Evolutionary conservation across 2,113 vertebrate genomes (phyloP).

Genomic region (Gobio gobio): DNA sequence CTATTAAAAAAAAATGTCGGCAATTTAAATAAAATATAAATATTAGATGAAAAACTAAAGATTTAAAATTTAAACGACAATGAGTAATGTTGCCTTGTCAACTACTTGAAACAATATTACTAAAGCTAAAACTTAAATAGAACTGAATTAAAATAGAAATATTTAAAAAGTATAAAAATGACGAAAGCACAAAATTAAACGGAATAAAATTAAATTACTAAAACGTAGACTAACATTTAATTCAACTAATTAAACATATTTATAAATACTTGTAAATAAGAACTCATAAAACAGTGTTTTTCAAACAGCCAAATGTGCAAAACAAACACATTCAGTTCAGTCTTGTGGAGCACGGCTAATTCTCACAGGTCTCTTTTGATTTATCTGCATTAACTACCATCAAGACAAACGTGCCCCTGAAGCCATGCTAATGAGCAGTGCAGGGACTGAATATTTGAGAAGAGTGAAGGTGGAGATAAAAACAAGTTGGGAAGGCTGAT

Average conservation of each 20-base stretch:
- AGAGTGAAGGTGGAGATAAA: constrained; percentile 39
- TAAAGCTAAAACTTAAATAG: background rate
- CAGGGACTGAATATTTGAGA: constrained; percentile 33
- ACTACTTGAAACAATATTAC: background rate
- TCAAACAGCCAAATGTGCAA: background rate
- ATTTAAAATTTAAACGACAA: too few species aligned
- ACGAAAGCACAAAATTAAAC: background rate
- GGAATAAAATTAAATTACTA: too few species aligned
- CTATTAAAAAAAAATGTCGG: background rate
- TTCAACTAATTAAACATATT: background rate
- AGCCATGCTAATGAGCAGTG: constrained; percentile 45
- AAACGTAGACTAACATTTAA: too few species aligned
- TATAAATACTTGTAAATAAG: background rate
- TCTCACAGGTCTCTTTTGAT: background rate
- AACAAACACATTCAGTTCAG: background rate
- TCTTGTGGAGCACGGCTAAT: background rate
- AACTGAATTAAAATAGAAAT: background rate
- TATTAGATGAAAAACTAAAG: too few species aligned
- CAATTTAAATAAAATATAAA: background rate
- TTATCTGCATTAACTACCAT: background rate
- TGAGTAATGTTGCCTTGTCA: too few species aligned
- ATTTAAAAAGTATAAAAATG: background rate
- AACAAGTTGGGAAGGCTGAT: constrained; percentile 57
- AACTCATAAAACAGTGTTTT: background rate
- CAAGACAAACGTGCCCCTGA: constrained; percentile 13